Conservation (phyloP, 2,113 vertebrate species). For the Tonatia bakeri region DNA sequence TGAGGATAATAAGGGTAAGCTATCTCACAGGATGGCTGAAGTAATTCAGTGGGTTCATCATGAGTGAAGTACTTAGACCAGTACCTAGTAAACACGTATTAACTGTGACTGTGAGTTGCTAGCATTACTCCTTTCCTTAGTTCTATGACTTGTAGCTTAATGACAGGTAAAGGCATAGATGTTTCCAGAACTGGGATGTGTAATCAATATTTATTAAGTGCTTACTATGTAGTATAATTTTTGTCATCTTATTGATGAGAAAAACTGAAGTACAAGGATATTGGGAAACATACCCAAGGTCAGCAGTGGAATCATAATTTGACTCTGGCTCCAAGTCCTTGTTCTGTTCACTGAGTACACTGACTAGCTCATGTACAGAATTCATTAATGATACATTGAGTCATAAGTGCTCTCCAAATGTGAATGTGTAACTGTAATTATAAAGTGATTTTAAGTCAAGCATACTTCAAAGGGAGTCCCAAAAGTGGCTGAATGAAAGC, state of each 20-base stretch:
- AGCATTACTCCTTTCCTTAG: not conserved
- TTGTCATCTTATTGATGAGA: constrained; percentile 19
- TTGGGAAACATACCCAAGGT: not conserved
- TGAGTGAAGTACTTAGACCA: not conserved
- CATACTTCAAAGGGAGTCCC: not conserved
- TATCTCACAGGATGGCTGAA: not conserved
- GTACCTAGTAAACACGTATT: not conserved
- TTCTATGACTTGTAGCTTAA: not conserved
- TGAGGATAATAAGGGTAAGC: not conserved
- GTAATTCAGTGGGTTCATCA: not conserved
- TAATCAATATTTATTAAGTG: not conserved
- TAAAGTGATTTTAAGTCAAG: not conserved
- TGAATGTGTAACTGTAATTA: not conserved
- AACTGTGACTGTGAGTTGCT: not conserved
- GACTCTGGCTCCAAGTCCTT: not conserved
- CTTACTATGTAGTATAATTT: not conserved
- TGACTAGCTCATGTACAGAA: not conserved
- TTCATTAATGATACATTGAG: not conserved
- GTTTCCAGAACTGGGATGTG: not conserved
- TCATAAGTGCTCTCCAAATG: not conserved
- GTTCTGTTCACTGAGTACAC: not conserved
- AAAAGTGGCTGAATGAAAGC: not conserved
- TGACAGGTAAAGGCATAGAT: not conserved
- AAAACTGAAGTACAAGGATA: not conserved
- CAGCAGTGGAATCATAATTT: not conserved